Base-by-base conservation (phyloP, 1,140 invertebrate genomes). In the Pissodes strobi region DNA sequence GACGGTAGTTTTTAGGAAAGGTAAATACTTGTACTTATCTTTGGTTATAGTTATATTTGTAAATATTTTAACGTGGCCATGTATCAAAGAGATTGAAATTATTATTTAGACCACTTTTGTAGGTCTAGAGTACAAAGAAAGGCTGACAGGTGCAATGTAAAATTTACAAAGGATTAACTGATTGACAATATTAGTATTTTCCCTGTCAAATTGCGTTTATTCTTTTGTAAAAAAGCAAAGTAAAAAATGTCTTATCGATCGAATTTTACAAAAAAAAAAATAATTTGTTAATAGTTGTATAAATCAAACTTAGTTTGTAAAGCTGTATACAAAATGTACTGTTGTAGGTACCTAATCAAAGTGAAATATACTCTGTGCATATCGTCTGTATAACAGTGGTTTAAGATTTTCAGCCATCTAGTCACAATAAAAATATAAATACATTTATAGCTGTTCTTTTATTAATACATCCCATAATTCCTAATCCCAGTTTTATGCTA, bases 401-500 rank as follows among this genome's bases (percentile, higher is more conserved):
- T 76, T 66, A 66, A 72, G 57, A 76, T 77, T 76, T 76, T 76
- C 76, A 76, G 57, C 69, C 74, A 74, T 77, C 76, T 78, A 78
- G 75, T 77, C 76, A 78, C 60, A 78, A 77, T 76, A 77, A 77
- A 74, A 69, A 64, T 39, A 59, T 59, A 43, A 19, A 15, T 59
- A 59, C 27, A 23, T 52, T 8, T 59, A 59, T n/a, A n/a, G n/a
- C n/a, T n/a, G n/a, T n/a, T n/a, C n/a, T n/a, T n/a, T n/a, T n/a
- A n/a, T n/a, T n/a, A n/a, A n/a, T n/a, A n/a, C n/a, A n/a, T n/a
- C n/a, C n/a, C n/a, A n/a, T n/a, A n/a, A n/a, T n/a, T n/a, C n/a
- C n/a, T n/a, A n/a, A n/a, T n/a, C n/a, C n/a, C n/a, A n/a, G n/a
- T n/a, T n/a, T n/a, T n/a, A n/a, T n/a, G n/a, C n/a, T n/a, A n/a